Percentiles rank a stretch among this genome's conserved stretches.
These are phyloP conservation scores for Daphoenositta chrysoptera DNA, from an alignment of 2,113 vertebrate genomes.

Conservation along the genomic window DNA sequence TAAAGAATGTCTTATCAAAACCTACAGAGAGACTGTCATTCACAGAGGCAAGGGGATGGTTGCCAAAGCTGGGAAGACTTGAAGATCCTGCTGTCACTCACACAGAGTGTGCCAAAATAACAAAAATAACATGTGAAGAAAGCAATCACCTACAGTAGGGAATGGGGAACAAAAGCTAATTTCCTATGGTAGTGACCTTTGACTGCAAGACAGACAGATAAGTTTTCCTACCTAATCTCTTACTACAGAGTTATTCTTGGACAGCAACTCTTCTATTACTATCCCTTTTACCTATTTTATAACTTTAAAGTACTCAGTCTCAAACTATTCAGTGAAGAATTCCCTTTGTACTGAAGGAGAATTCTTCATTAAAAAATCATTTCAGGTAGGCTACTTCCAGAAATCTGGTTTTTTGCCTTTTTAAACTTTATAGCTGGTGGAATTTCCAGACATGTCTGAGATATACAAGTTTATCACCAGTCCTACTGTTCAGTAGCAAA, in stretches of 20 bases:
- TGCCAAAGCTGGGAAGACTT: neutral
- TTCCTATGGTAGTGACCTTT: neutral
- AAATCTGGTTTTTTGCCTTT: neutral
- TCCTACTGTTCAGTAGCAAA: neutral
- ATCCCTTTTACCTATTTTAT: neutral
- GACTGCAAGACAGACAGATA: neutral
- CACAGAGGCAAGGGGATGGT: neutral
- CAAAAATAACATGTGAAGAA: neutral
- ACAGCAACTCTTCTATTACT: neutral
- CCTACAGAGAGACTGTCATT: neutral
- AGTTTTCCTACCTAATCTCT: neutral
- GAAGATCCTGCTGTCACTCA: neutral
- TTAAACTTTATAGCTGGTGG: neutral
- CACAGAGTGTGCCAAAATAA: neutral
- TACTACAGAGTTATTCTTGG: neutral
- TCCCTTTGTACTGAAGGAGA: neutral
- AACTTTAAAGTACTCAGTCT: neutral
- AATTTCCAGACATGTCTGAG: neutral
- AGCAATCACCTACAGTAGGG: neutral
- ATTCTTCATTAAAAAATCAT: neutral
- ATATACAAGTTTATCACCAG: neutral
- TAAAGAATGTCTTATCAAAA: constrained; percentile 18
- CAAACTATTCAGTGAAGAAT: neutral
- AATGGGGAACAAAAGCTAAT: constrained; percentile 2
- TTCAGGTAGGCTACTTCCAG: neutral